Conservation (phyloP, 2,797 vertebrate genomes). For the Esox lucius region DNA sequence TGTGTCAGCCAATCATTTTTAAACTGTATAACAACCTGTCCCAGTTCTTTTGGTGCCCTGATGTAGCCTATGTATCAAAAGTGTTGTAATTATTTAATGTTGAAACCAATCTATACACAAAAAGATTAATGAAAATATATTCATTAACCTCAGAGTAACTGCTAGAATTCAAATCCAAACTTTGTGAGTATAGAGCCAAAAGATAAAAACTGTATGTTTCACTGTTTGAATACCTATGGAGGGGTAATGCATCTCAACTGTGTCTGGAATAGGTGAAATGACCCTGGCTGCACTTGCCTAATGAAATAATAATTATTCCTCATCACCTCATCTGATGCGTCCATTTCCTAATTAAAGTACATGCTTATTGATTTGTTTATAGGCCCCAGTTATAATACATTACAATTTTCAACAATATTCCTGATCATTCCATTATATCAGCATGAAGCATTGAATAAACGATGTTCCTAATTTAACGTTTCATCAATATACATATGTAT, state of each 20-base stretch:
- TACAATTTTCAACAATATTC: background rate
- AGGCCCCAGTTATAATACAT: background rate
- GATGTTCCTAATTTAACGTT: background rate
- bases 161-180: too few relatives aligned
- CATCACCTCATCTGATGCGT: background rate
- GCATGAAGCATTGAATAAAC: background rate
- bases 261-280: background rate
- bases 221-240: too few relatives aligned
- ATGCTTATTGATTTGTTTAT: background rate
- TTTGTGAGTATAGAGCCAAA: too few relatives aligned
- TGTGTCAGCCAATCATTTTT: too few relatives aligned
- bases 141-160: background rate
- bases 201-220: too few relatives aligned
- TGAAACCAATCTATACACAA: background rate
- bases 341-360: background rate
- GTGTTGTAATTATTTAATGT: too few relatives aligned
- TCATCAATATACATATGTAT: background rate
- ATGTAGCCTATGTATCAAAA: too few relatives aligned
- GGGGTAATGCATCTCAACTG: background rate
- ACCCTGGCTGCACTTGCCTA: constrained; percentile 19
- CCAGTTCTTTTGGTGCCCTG: too few relatives aligned
- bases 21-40: too few relatives aligned
- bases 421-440: background rate
- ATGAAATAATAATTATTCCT: constrained; percentile 48
- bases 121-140: too few relatives aligned